These are phyloP conservation scores for Tursiops truncatus DNA, from an alignment of 2,113 vertebrate species.

Conservation along the genomic window DNA sequence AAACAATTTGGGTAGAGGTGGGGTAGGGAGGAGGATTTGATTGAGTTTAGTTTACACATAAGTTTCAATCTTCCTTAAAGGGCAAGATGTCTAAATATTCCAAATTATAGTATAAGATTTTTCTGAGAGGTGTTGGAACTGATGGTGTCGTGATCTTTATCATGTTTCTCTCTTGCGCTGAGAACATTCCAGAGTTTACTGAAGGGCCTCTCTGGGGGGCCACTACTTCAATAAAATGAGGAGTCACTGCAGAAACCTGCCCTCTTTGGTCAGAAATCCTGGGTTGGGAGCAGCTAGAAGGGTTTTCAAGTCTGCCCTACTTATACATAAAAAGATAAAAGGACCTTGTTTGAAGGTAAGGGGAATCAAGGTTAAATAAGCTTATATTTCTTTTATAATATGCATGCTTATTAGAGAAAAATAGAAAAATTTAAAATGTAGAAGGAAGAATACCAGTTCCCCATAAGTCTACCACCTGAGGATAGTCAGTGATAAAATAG, in stretches of 20 bases:
- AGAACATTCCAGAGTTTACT: neutral
- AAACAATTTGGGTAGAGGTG: neutral
- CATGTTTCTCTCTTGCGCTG: neutral
- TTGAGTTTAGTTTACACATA: neutral
- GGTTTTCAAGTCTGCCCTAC: neutral
- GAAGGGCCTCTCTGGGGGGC: neutral
- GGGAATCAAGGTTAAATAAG: neutral
- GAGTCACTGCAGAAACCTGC: neutral
- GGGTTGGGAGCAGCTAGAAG: neutral
- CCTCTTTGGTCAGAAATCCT: neutral
- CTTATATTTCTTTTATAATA: neutral
- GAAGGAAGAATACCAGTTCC: neutral
- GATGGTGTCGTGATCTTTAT: neutral
- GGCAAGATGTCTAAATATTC: neutral
- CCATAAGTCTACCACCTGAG: neutral
- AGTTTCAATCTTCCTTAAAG: neutral
- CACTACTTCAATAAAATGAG: neutral
- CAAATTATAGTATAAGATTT: neutral
- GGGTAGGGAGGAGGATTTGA: neutral
- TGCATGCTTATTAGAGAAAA: neutral
- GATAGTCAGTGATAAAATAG: neutral
- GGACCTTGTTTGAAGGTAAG: neutral
- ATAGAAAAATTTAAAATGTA: neutral
- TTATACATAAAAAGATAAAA: neutral
- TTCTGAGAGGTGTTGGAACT: neutral